These are phyloP conservation scores for Pheosia gnoma DNA, from an alignment of 2,888 invertebrate genomes.

Conservation along the genomic window DNA sequence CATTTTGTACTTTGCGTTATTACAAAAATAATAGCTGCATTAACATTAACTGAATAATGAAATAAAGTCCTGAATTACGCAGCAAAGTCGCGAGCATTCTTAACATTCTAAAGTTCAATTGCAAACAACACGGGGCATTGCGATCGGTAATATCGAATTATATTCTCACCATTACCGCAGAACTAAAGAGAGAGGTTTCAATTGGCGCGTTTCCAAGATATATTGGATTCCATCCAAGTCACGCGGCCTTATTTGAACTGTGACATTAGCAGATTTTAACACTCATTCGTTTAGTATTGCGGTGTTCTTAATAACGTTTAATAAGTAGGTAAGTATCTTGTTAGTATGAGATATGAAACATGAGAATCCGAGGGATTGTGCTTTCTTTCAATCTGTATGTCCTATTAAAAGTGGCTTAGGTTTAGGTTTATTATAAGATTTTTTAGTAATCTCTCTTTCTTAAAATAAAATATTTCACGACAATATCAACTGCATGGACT, in stretches of 20 bases:
- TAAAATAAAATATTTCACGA: too few species aligned
- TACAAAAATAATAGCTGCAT: too few species aligned
- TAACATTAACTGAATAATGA: too few species aligned
- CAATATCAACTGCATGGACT: too few species aligned
- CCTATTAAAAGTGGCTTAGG: too few species aligned
- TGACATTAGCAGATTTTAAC: constrained; percentile 60
- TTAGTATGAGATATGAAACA: background rate
- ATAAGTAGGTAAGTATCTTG: background rate
- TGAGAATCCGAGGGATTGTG: too few species aligned
- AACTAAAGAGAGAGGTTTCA: constrained; percentile 56
- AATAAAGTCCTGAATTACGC: too few species aligned
- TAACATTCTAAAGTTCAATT: constrained; percentile 17
- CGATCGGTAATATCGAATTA: constrained; percentile 41
- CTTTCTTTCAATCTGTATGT: too few species aligned
- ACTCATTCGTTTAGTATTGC: constrained; percentile 43
- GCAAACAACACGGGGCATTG: constrained; percentile 22
- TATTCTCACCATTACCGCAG: constrained; percentile 48
- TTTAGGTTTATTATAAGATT: too few species aligned
- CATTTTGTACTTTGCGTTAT: too few species aligned
- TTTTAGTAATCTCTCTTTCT: too few species aligned
- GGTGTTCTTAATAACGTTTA: constrained; percentile 2
- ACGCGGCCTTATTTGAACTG: constrained; percentile 56
- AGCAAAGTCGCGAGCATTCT: constrained; percentile 10
- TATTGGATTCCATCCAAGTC: constrained; percentile 64
- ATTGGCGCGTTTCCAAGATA: constrained; percentile 59